Conservation (phyloP, 2,888 invertebrate species). For the Lithophane leautieri region DNA sequence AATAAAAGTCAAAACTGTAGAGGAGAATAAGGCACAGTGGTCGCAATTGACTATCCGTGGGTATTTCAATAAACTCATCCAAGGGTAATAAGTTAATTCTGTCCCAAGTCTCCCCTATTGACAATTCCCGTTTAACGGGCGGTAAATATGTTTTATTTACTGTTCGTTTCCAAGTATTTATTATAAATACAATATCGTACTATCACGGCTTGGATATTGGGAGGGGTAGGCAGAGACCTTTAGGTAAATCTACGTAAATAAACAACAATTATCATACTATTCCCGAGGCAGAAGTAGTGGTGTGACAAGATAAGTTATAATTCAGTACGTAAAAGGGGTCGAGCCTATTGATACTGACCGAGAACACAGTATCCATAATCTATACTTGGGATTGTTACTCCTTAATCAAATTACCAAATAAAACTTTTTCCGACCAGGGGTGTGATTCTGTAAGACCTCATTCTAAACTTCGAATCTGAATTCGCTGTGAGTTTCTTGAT, state of each 20-base stretch:
- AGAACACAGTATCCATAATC: background rate
- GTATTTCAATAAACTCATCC: slow-evolving; percentile 44
- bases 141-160: slow-evolving; percentile 49
- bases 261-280: too few species aligned
- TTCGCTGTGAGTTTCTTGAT: too few species aligned
- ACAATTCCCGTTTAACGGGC: slow-evolving; percentile 40
- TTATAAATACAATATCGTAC: slow-evolving; percentile 22
- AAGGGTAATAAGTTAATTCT: slow-evolving; percentile 47
- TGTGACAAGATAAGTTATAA: too few species aligned
- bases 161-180: slow-evolving; percentile 10
- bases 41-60: slow-evolving; percentile 26
- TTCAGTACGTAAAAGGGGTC: background rate
- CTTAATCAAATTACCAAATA: background rate
- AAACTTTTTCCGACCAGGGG: background rate
- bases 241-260: background rate
- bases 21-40: slow-evolving; percentile 14
- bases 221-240: background rate
- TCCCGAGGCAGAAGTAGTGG: too few species aligned
- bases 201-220: background rate
- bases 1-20: slow-evolving; percentile 8
- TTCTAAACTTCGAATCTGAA: too few species aligned
- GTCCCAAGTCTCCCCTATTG: slow-evolving; percentile 39
- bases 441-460: too few species aligned
- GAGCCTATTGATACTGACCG: background rate
- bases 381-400: background rate